Evolutionary conservation across 2,113 vertebrate species (phyloP).

Genomic region (Nothocercus julius): DNA sequence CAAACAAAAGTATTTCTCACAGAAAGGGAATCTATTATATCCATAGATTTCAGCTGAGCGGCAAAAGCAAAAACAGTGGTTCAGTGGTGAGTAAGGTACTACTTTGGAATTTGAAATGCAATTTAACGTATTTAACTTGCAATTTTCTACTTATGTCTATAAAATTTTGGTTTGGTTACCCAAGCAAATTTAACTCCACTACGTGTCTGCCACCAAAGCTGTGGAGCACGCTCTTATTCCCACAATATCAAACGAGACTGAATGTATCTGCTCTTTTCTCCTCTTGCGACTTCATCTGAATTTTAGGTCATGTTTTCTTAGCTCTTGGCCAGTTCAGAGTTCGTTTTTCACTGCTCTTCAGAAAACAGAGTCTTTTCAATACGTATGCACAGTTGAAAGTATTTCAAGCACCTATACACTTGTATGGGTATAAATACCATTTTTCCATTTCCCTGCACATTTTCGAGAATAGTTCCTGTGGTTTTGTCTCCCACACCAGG

Average conservation of each 20-base stretch:
- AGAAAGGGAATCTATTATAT: neutral
- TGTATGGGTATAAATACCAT: neutral
- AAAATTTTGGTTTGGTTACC: neutral
- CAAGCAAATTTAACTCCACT: neutral
- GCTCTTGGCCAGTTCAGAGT: neutral
- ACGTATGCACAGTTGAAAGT: too few relatives aligned
- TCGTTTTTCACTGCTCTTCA: neutral
- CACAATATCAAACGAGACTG: neutral
- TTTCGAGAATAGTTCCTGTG: neutral
- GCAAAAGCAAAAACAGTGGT: neutral
- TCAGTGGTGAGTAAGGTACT: neutral
- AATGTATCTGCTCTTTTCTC: neutral
- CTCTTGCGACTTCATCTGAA: neutral
- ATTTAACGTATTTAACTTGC: neutral
- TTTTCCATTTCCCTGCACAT: accelerated
- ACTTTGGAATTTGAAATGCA: neutral
- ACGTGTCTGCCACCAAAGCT: neutral
- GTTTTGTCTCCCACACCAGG: neutral
- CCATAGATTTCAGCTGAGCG: neutral
- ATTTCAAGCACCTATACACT: neutral
- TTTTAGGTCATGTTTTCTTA: neutral
- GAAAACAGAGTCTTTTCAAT: neutral
- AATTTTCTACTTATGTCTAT: neutral
- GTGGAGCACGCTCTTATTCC: neutral
- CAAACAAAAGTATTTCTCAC: neutral